Conservation (phyloP, 2,113 vertebrate genomes). For the Siniperca chuatsi region DNA sequence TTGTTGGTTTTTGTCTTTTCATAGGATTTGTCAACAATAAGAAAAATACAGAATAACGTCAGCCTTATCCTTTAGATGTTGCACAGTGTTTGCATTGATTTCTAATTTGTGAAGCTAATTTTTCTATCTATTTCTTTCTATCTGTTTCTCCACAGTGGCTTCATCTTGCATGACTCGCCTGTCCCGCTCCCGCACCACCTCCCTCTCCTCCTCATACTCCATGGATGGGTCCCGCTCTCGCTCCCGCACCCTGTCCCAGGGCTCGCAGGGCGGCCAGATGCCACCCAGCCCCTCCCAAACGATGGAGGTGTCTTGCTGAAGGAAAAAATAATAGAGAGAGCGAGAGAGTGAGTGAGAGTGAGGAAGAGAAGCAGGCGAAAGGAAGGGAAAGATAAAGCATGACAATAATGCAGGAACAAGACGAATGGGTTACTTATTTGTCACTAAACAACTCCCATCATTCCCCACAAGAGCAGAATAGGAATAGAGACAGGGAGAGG, state of each 20-base stretch:
- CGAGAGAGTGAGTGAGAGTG: slow-evolving; percentile 33
- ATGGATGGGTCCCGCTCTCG: slow-evolving; percentile 90
- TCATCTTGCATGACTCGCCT: slow-evolving; percentile 95
- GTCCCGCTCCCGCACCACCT: slow-evolving; percentile 92
- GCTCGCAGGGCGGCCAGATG: slow-evolving; percentile 89
- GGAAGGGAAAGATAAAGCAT: slow-evolving; percentile 43
- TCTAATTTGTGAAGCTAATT: not conserved
- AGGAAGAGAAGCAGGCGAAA: slow-evolving; percentile 19
- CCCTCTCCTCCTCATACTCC: slow-evolving; percentile 91
- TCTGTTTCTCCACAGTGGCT: slow-evolving; percentile 86
- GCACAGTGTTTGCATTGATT: not conserved
- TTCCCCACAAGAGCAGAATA: slow-evolving; percentile 60
- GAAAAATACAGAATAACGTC: not conserved
- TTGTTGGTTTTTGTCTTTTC: not conserved
- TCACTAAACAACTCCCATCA: slow-evolving; percentile 65
- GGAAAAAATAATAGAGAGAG: not conserved
- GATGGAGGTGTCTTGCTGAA: slow-evolving; percentile 93
- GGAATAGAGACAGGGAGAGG: slow-evolving; percentile 26
- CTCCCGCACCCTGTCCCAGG: slow-evolving; percentile 91
- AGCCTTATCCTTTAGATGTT: not conserved
- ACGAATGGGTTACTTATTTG: slow-evolving; percentile 67
- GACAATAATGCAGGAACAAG: slow-evolving; percentile 54
- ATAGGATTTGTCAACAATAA: not conserved
- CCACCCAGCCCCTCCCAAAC: slow-evolving; percentile 88
- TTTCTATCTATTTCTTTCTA: not conserved